phyloP scores from a whole-genome alignment of 2,113 vertebrate genomes.

The Nyctereutes procyonoides region DNA sequence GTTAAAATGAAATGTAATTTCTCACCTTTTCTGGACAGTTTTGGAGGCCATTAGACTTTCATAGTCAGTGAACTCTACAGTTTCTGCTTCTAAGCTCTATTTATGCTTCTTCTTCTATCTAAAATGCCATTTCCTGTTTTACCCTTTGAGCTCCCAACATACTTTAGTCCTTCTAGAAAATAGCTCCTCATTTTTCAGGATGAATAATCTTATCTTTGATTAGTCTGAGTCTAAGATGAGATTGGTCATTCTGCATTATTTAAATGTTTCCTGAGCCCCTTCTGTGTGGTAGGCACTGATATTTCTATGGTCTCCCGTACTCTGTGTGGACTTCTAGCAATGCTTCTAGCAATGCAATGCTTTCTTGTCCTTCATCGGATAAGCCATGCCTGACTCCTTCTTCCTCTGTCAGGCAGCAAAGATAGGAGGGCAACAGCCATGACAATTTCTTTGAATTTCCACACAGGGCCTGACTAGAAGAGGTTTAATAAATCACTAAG shows the following conservation, averaged over 20 bases:
- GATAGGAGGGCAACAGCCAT: background rate
- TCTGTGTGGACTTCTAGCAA: background rate
- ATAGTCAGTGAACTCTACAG: background rate
- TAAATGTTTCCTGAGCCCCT: background rate
- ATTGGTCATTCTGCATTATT: background rate
- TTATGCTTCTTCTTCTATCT: background rate
- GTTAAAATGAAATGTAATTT: background rate
- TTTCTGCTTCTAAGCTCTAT: background rate
- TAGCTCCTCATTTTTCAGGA: background rate
- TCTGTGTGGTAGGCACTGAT: fast-evolving
- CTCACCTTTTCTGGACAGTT: background rate
- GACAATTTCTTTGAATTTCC: background rate
- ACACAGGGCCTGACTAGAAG: background rate
- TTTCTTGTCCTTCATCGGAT: background rate
- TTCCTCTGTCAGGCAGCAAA: background rate
- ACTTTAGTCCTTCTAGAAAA: background rate
- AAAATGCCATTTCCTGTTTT: background rate
- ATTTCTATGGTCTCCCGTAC: background rate
- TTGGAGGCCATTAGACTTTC: background rate
- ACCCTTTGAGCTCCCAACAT: background rate
- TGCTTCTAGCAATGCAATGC: background rate
- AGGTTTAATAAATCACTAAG: background rate
- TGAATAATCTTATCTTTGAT: background rate
- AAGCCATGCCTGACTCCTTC: background rate
- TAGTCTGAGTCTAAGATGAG: background rate